Evolutionary conservation across 2,113 vertebrate genomes (phyloP).

Genomic region (Cyrtonyx montezumae): DNA sequence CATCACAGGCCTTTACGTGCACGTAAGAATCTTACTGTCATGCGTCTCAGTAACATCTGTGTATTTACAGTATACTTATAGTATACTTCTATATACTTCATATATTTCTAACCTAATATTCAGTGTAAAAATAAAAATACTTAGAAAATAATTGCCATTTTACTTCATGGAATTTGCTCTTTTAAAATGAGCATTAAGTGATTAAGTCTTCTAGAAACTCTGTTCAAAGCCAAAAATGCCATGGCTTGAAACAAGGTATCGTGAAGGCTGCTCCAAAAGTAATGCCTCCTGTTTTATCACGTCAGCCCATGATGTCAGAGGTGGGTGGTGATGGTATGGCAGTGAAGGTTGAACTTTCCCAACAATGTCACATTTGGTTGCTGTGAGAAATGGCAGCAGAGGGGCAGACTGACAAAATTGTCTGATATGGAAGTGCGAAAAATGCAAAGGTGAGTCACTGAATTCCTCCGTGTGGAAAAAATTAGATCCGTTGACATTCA

Average conservation of each 20-base stretch:
- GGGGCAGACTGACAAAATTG: background rate
- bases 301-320: too few species aligned
- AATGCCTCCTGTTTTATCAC: background rate
- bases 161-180: slow-evolving; percentile 74
- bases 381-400: background rate
- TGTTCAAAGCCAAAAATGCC: slow-evolving; percentile 41
- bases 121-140: slow-evolving; percentile 73
- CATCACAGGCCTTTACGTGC: slow-evolving; percentile 2
- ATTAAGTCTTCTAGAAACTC: slow-evolving; percentile 61
- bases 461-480: background rate
- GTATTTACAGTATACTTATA: slow-evolving; percentile 32
- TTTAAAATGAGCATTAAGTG: slow-evolving; percentile 72
- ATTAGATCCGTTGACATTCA: background rate
- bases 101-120: slow-evolving; percentile 62
- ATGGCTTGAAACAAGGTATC: slow-evolving; percentile 54
- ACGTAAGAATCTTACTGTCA: background rate
- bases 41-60: background rate
- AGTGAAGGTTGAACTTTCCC: too few species aligned
- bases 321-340: too few species aligned
- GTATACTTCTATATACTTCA: too few species aligned
- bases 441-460: background rate
- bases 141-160: slow-evolving; percentile 69
- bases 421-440: background rate
- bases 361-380: background rate
- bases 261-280: background rate